Percentiles rank a stretch among this genome's conserved stretches.
Conservation (phyloP, 1,140 invertebrate species). For the Cotesia glomerata region DNA sequence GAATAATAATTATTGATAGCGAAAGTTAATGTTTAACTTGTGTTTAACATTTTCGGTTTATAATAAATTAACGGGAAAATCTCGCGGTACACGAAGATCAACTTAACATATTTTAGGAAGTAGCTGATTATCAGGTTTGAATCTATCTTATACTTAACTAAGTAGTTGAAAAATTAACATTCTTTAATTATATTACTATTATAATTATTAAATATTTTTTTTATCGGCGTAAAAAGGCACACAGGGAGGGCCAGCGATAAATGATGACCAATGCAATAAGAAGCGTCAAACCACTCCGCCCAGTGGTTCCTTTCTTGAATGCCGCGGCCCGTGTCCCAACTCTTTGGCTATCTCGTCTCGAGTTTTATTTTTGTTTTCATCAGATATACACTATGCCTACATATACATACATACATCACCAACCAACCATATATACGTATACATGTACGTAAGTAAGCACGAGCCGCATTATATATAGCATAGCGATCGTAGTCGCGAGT, state of each 20-base stretch:
- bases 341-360: conserved; percentile 2
- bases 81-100: too few relatives aligned
- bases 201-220: too few relatives aligned
- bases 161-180: too few relatives aligned
- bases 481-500: neutral
- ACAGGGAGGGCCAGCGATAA: conserved; percentile 31
- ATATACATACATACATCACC: too few relatives aligned
- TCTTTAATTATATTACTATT: too few relatives aligned
- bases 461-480: neutral
- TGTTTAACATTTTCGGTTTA: too few relatives aligned
- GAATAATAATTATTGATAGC: too few relatives aligned
- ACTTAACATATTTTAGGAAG: too few relatives aligned
- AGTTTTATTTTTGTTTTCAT: conserved; percentile 20
- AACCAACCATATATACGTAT: neutral
- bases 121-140: too few relatives aligned
- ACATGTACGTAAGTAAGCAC: neutral
- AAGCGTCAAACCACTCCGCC: conserved; percentile 13
- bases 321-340: neutral
- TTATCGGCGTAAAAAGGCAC: conserved; percentile 19
- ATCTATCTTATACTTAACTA: too few relatives aligned
- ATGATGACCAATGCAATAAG: conserved; percentile 34
- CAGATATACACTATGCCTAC: neutral
- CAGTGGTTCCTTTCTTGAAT: neutral
- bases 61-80: too few relatives aligned
- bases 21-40: too few relatives aligned